Conservation (phyloP, 2,113 vertebrate genomes). For the Takifugu bimaculatus region DNA sequence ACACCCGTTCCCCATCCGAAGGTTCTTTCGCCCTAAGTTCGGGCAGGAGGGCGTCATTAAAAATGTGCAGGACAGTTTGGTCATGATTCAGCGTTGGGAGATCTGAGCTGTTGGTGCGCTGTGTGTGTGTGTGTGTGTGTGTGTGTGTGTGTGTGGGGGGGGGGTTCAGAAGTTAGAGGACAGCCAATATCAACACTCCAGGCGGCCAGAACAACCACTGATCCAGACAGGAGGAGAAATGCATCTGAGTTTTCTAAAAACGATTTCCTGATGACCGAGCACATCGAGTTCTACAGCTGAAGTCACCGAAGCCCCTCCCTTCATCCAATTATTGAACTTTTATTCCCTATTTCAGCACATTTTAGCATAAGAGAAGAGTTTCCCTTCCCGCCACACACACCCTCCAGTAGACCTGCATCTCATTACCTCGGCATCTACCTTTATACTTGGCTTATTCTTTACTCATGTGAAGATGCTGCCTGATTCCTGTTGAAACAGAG, state of each 20-base stretch:
- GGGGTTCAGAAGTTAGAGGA: constrained; percentile 37
- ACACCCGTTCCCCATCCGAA: too few relatives aligned
- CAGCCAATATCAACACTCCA: constrained; percentile 40
- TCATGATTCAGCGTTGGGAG: too few relatives aligned
- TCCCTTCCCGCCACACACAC: background rate
- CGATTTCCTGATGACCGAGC: constrained; percentile 8
- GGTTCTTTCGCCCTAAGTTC: too few relatives aligned
- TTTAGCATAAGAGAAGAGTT: background rate
- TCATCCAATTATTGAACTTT: constrained; percentile 1
- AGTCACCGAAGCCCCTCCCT: background rate
- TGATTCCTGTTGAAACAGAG: too few relatives aligned
- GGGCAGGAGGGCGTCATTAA: too few relatives aligned
- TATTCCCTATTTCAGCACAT: background rate
- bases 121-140: constrained; percentile 3
- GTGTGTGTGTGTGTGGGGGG: background rate
- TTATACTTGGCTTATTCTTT: too few relatives aligned
- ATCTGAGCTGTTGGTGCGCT: too few relatives aligned
- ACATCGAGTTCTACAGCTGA: background rate
- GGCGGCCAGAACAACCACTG: constrained; percentile 19
- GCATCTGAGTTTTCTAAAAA: constrained; percentile 7
- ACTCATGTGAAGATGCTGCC: too few relatives aligned
- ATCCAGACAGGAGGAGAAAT: constrained; percentile 17
- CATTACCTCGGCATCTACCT: background rate
- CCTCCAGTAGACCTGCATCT: background rate
- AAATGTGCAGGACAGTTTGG: too few relatives aligned